These are phyloP conservation scores for Philaenus spumarius DNA, from an alignment of 1,140 invertebrate species.

Conservation along the genomic window DNA sequence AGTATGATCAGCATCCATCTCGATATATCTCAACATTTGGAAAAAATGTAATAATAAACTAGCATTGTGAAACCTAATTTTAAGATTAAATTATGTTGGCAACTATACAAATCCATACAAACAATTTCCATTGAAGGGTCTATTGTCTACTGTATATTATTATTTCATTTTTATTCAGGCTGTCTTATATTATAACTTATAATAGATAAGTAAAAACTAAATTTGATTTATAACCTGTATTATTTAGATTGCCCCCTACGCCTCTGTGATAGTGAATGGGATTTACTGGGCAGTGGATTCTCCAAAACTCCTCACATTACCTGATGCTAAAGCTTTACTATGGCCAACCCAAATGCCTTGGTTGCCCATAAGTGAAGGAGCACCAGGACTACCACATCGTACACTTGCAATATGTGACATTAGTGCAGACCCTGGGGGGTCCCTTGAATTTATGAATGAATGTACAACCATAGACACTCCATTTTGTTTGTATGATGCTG, in stretches of 20 bases:
- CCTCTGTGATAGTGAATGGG: conserved; percentile 94
- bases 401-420: conserved; percentile 96
- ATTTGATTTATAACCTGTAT: no score
- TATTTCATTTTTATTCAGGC: no score
- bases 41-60: conserved; percentile 58
- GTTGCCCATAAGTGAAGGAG: conserved; percentile 70
- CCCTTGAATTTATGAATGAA: conserved; percentile 99
- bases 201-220: no score
- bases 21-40: conserved; percentile 94
- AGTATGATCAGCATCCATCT: conserved; percentile 90
- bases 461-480: conserved; percentile 99
- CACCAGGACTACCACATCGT: conserved; percentile 82
- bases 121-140: no score
- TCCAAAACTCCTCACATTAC: conserved; percentile 93
- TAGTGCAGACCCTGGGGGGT: conserved; percentile 96
- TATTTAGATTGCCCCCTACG: conserved; percentile 87
- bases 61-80: no score
- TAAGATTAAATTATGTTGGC: no score
- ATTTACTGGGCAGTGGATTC: conserved; percentile 98
- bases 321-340: conserved; percentile 93
- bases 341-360: conserved; percentile 84
- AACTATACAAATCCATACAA: no score
- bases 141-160: no score
- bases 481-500: conserved; percentile 97
- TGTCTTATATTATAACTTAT: no score